Conservation (phyloP, 2,888 invertebrate genomes). For the Mantis religiosa region DNA sequence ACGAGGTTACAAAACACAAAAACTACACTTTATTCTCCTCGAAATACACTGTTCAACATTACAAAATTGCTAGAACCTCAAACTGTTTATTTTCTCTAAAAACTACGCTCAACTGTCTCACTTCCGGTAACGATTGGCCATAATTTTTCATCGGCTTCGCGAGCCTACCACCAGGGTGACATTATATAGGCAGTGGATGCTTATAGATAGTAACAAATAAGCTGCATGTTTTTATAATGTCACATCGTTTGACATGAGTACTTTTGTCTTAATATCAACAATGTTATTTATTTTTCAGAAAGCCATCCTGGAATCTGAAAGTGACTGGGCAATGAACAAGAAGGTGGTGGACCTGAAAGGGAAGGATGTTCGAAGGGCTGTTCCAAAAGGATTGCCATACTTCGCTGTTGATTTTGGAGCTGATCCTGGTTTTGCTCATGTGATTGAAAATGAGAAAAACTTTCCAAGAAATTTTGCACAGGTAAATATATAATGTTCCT, state of each 20-base stretch:
- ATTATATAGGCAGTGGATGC: no score
- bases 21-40: no score
- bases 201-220: background rate
- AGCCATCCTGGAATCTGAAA: conserved; percentile 90
- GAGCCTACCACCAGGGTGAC: no score
- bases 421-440: conserved; percentile 90
- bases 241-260: background rate
- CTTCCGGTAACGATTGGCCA: no score
- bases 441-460: conserved; percentile 86
- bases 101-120: no score
- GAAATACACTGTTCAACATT: no score
- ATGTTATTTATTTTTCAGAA: conserved; percentile 53
- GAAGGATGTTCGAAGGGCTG: conserved; percentile 70
- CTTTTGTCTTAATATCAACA: background rate
- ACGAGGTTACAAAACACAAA: no score
- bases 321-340: conserved; percentile 93
- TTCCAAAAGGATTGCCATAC: conserved; percentile 93
- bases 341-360: conserved; percentile 71
- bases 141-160: no score
- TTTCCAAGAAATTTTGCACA: conserved; percentile 90
- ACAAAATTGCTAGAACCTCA: no score
- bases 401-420: conserved; percentile 92
- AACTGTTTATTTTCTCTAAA: no score
- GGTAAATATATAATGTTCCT: no score
- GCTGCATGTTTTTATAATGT: background rate